phyloP scores from a whole-genome alignment of 2,888 invertebrate genomes.

The Sinotaia quadrata region DNA sequence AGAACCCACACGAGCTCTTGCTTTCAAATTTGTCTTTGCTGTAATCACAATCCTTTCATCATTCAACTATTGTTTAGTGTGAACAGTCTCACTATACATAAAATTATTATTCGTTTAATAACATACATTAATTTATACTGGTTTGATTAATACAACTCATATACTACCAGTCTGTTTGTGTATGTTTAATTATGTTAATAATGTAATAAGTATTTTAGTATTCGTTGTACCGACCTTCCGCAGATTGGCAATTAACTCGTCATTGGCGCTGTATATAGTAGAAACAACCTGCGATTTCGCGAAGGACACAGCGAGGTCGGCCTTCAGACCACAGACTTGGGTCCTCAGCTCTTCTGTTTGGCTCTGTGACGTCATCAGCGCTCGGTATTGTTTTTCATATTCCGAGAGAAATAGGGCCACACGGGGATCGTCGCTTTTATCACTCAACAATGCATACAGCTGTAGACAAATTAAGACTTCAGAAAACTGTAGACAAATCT shows the following conservation, averaged over 20 bases:
- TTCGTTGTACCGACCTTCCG: constrained; percentile 10
- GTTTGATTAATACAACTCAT: too few species aligned
- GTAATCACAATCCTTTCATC: too few species aligned
- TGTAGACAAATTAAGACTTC: too few species aligned
- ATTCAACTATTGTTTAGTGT: too few species aligned
- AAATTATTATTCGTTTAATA: too few species aligned
- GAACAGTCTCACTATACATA: too few species aligned
- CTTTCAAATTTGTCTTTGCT: too few species aligned
- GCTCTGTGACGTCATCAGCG: neutral
- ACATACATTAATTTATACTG: too few species aligned
- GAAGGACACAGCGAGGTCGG: neutral
- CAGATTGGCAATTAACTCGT: neutral
- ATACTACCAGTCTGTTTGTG: constrained; percentile 6
- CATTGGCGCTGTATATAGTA: neutral
- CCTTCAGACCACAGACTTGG: constrained; percentile 2
- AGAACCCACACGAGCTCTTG: too few species aligned
- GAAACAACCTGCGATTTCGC: neutral
- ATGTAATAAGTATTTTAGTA: too few species aligned
- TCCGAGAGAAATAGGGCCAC: constrained; percentile 1
- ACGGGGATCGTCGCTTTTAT: neutral
- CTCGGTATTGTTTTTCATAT: neutral
- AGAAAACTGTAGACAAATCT: too few species aligned
- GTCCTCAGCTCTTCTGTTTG: neutral
- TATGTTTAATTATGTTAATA: neutral
- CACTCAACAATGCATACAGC: neutral